Evolutionary conservation across 2,113 vertebrate species (phyloP).

Genomic region (Balaeniceps rex): DNA sequence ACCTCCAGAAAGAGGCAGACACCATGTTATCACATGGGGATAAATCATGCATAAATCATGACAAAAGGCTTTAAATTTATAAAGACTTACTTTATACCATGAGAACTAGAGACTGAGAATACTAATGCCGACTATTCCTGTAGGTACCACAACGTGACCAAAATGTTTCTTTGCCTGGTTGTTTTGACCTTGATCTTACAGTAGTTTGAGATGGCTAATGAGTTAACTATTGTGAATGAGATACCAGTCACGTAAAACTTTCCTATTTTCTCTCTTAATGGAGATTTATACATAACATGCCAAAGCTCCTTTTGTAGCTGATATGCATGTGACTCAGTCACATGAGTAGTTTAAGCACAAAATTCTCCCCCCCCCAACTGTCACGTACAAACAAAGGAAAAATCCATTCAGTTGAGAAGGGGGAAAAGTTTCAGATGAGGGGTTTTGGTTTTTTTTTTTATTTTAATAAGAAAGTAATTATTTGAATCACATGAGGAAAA

Average conservation of each 20-base stretch:
- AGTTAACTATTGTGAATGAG: slow-evolving; percentile 43
- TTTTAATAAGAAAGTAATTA: not conserved
- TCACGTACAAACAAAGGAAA: slow-evolving; percentile 41
- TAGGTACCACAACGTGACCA: not conserved
- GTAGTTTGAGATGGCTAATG: slow-evolving; percentile 4
- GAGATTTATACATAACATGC: slow-evolving; percentile 34
- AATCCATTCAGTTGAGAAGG: slow-evolving; percentile 31
- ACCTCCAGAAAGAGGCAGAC: not conserved
- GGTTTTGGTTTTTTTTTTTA: not conserved
- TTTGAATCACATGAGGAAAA: not conserved
- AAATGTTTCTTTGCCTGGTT: not conserved
- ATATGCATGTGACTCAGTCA: slow-evolving; percentile 32
- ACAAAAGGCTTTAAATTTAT: not conserved
- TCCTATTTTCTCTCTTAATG: slow-evolving; percentile 44
- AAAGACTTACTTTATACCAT: not conserved
- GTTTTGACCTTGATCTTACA: not conserved
- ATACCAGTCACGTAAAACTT: slow-evolving; percentile 52
- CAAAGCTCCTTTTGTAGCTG: slow-evolving; percentile 53
- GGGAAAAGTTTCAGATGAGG: slow-evolving; percentile 1
- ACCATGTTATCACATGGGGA: fast-evolving
- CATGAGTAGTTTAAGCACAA: slow-evolving; percentile 49
- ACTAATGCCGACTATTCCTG: not conserved
- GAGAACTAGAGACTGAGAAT: not conserved
- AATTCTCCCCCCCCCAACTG: slow-evolving; percentile 10
- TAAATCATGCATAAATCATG: not conserved